A percentile compares a stretch with the other conserved stretches of the same genome.
Conservation (phyloP, 2,113 vertebrate species). For the Ciconia stormi region DNA sequence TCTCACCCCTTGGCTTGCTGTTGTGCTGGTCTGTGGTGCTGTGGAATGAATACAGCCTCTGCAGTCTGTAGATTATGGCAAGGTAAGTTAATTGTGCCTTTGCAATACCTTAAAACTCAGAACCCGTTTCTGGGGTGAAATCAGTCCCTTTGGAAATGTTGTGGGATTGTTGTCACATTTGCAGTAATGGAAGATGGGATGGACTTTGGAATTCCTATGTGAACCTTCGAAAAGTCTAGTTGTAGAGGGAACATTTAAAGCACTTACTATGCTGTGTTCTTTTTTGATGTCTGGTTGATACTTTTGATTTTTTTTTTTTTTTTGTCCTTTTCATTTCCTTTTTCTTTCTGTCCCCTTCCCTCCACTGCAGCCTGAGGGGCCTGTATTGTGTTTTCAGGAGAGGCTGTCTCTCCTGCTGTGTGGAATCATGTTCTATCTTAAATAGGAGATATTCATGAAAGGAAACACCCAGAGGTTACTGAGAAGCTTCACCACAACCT, state of each 20-base stretch:
- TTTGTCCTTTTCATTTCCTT: fast-evolving
- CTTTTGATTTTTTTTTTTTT: background rate
- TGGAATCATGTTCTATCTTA: background rate
- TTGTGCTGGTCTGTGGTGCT: background rate
- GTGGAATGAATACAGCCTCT: background rate
- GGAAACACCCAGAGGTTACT: slow-evolving; percentile 42
- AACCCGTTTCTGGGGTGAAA: background rate
- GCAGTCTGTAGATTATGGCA: background rate
- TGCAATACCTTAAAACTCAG: background rate
- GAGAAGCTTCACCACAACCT: background rate
- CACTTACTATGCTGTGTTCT: background rate
- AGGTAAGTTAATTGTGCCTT: background rate
- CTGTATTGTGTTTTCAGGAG: background rate
- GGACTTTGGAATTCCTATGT: background rate
- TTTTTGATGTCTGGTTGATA: background rate
- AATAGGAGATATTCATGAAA: background rate
- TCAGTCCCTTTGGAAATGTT: background rate
- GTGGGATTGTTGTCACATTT: background rate
- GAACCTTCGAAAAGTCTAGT: background rate
- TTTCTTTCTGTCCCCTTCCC: background rate
- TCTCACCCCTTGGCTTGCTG: background rate
- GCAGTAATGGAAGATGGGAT: background rate
- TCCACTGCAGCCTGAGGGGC: background rate
- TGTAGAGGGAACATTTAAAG: background rate
- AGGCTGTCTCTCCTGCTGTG: background rate